Evolutionary conservation across 2,113 vertebrate genomes (phyloP).

Genomic region (Phyllopteryx taeniolatus): DNA sequence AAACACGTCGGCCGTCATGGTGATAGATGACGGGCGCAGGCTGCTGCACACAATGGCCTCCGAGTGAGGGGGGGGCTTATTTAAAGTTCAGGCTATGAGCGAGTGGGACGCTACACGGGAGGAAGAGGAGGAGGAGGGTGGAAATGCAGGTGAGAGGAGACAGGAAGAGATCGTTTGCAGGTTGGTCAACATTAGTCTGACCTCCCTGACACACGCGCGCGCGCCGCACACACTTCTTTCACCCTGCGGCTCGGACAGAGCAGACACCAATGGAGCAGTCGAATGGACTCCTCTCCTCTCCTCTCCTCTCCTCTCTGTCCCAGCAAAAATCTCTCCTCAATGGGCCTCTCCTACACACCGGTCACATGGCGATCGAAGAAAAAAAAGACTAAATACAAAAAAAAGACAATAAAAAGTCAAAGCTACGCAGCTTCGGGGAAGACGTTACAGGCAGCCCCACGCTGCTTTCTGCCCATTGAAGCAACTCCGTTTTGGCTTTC

Average conservation of each 20-base stretch:
- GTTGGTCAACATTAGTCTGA: conserved; percentile 31
- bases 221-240: conserved; percentile 35
- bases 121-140: conserved; percentile 5
- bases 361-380: conserved; percentile 47
- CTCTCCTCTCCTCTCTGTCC: neutral
- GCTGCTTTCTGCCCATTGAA: conserved; percentile 69
- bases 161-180: conserved; percentile 33
- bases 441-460: conserved; percentile 68
- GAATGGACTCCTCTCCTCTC: too few relatives aligned
- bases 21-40: conserved; percentile 35
- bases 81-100: conserved; percentile 71
- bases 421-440: conserved; percentile 57
- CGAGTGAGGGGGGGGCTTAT: conserved; percentile 52
- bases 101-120: conserved; percentile 1
- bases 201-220: neutral
- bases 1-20: conserved; percentile 1
- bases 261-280: conserved; percentile 68
- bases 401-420: conserved; percentile 40
- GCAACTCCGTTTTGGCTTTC: conserved; percentile 62
- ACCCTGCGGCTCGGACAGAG: conserved; percentile 53
- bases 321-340: conserved; percentile 55
- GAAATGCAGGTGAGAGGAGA: conserved; percentile 46
- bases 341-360: conserved; percentile 58
- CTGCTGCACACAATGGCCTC: conserved; percentile 33
- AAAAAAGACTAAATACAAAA: conserved; percentile 17